Evolutionary conservation across 1,140 invertebrate species (phyloP), one percentile per base, ranked within the genome.

Genomic region (Danaus plexippus): DNA sequence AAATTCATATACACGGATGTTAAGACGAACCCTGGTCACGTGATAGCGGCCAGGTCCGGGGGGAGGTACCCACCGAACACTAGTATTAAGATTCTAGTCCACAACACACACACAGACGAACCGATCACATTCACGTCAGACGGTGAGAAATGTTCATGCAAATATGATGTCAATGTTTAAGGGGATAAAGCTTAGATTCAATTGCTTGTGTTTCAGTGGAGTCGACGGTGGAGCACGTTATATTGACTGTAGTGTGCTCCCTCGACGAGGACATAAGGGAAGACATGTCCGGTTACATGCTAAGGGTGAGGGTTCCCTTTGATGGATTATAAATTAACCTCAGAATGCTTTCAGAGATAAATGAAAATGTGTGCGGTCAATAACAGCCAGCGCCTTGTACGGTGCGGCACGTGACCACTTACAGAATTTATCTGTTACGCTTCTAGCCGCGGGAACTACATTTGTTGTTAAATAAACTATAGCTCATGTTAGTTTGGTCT

Each of bases 51-150:
- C 2, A 92, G 93, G 72, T 92, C 96, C 57, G 92, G 94, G 64
- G 94, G 91, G 75, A 89, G 90, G 59, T 94, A 93, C 76, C 89
- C 91, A 45, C 89, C 92, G 61, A 93, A 92, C 59, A 93, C 94
- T 9, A 96, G 94, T 76, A 93, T 97, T 55, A 96, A 97, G 88
- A 87, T 97, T 53, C 89, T 94, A 68, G 94, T 97, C 54, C 90
- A 94, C 86, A 92, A 93, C 61, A 77, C 85, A 2, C 87, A 89
- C 43, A 87, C 89, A 18, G 87, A 88, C 32, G 88, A 91, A 57
- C 92, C 94, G 0, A 91, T 96, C 64, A 91, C 90, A 10, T 97
- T 97, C 77, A 96, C 94, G 10, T 96, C 95, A 78, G 94, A 96
- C 85, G 92, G 94, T 95, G 88, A 89, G 87, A 11, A 8, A 18